phyloP scores from a whole-genome alignment of 1,140 invertebrate genomes.

The Lycorma delicatula region DNA sequence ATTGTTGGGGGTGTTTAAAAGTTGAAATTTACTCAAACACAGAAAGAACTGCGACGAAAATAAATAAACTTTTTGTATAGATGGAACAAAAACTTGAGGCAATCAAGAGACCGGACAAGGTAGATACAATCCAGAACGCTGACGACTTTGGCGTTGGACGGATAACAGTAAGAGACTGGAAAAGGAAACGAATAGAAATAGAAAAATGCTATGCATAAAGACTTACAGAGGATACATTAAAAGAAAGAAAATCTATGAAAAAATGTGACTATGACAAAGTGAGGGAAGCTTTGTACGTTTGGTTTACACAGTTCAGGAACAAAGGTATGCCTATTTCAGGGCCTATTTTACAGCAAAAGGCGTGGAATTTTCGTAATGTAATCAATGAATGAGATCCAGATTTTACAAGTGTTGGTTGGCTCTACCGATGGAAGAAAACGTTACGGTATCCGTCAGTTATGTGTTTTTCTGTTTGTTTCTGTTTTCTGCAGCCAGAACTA shows the following conservation, averaged over 20 bases:
- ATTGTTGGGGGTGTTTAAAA: too few relatives aligned
- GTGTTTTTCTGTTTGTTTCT: too few relatives aligned
- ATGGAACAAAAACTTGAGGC: slow-evolving; percentile 20
- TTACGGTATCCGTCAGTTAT: slow-evolving; percentile 4
- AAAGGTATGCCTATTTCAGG: slow-evolving; percentile 11
- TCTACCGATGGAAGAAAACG: slow-evolving; percentile 5
- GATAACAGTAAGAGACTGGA: slow-evolving; percentile 21
- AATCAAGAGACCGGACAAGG: slow-evolving; percentile 18
- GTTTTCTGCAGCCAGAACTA: slow-evolving; percentile 15
- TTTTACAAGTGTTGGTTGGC: slow-evolving; percentile 8
- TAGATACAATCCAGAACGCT: slow-evolving; percentile 17
- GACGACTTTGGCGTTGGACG: slow-evolving; percentile 15
- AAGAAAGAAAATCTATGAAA: slow-evolving; percentile 11
- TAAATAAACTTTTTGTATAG: slow-evolving; percentile 18
- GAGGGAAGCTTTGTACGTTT: slow-evolving; percentile 15
- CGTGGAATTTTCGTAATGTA: slow-evolving; percentile 2
- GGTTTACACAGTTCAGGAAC: slow-evolving; percentile 11
- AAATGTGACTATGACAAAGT: slow-evolving; percentile 18
- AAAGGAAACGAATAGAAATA: slow-evolving; percentile 15
- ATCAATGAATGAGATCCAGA: slow-evolving; percentile 7
- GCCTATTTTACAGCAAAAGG: slow-evolving; percentile 2
- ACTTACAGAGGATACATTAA: slow-evolving; percentile 12
- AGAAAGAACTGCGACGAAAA: slow-evolving; percentile 19
- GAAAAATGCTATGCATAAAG: slow-evolving; percentile 10
- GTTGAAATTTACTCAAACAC: too few relatives aligned